Conservation (phyloP, 2,113 vertebrate genomes). For the Pluvianellus socialis region DNA sequence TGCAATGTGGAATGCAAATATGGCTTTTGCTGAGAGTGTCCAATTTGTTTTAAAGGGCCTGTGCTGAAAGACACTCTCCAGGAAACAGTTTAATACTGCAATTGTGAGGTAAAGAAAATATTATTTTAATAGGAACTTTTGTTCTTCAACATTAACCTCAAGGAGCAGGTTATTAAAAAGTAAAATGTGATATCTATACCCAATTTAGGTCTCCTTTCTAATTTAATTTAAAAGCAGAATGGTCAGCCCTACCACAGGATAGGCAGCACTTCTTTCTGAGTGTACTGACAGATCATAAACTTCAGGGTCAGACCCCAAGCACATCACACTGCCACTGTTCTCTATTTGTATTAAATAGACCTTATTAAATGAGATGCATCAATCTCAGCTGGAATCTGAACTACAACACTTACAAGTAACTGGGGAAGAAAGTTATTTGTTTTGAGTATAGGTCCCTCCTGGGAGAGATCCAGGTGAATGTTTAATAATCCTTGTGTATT, state of each 20-base stretch:
- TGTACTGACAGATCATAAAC: neutral
- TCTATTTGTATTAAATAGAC: neutral
- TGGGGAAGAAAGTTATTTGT: neutral
- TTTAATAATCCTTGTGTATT: neutral
- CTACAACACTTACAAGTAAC: neutral
- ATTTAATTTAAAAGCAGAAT: neutral
- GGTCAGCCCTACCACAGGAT: neutral
- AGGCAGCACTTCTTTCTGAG: neutral
- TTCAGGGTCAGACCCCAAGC: neutral
- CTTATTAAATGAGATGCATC: neutral
- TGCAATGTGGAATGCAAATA: constrained; percentile 3
- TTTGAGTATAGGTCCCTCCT: neutral
- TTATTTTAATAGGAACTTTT: neutral
- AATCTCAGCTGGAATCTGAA: neutral
- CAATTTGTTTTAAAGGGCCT: neutral
- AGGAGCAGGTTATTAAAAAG: neutral
- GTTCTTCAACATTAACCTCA: neutral
- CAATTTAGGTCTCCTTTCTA: neutral
- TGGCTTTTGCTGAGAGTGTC: neutral
- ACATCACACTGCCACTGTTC: neutral
- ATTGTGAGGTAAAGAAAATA: neutral
- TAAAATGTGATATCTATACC: neutral
- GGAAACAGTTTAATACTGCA: neutral
- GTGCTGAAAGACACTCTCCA: neutral
- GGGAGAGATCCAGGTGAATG: neutral